Base-by-base conservation (phyloP, 2,113 vertebrate species). In the Pseudorhombus dupliciocellatus region DNA sequence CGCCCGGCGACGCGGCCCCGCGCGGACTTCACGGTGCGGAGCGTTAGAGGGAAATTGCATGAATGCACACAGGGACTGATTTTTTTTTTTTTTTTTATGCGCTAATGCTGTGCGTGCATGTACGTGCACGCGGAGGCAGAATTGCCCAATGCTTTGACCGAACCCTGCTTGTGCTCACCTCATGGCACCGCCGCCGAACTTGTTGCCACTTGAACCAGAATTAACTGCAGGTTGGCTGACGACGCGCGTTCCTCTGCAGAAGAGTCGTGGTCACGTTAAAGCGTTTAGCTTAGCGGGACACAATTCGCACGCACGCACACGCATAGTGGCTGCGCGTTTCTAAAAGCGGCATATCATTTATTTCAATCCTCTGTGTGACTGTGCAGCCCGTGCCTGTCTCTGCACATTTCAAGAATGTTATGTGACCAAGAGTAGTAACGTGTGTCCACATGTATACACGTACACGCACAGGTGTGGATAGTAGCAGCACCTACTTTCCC, bases 181-280 rank as follows among this genome's bases (percentile, higher is more conserved):
- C 16, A 56, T 59, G 55, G 42, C 28, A 12, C 3, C 28, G 10
- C 3, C 68, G 10, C 10, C 2, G 75, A 90, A 91, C 88, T 91
- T 91, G 88, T 89, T 89, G 90, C 84, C 85, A 87, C 82, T 89
- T 86, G 60, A 18, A 54, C 4, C 66, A 64, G 46, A 66, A 76
- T 83, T 81, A 70, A 70, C 56, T 8, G 70, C 48, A 34, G 42
- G 20, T 71, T 37, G 48, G 48, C 40, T 62, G 42, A 46, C 18
- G 42, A 20, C 7, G 1, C 14, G 14, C 15, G 42, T 18, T 6
- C 15, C 18, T 5, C 42, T 18, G 42, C 16, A 7, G 5, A 37
- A 37, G n/a, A n/a, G 34, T 28, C 26, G 26, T 28, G 26, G 5
- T 28, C 26, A 37, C 34, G 34, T 37, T 37, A 37, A 12, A 37